A percentile compares a stretch with the other conserved stretches of the same genome.
phyloP scores from a whole-genome alignment of 2,888 invertebrate genomes.

The Nematopogon swammerdamellus region DNA sequence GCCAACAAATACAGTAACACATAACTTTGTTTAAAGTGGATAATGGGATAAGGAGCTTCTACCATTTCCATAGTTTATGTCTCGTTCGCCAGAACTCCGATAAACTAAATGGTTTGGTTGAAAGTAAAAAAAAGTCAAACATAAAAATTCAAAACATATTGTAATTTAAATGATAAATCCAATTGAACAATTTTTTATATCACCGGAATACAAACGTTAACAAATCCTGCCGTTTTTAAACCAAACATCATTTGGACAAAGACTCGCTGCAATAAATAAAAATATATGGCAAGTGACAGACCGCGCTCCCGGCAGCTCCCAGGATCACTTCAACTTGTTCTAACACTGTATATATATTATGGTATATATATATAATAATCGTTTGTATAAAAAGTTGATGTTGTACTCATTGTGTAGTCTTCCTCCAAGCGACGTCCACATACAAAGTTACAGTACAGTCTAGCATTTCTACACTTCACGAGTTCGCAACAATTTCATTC shows the following conservation, averaged over 20 bases:
- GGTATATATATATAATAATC: background rate
- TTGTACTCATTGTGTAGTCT: conserved; percentile 13
- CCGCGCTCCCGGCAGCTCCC: too few relatives aligned
- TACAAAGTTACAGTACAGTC: conserved; percentile 36
- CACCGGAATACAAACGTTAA: background rate
- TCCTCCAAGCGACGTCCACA: conserved; percentile 36
- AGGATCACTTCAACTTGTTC: too few relatives aligned
- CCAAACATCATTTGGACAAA: background rate
- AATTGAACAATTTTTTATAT: background rate
- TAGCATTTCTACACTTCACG: conserved; percentile 53
- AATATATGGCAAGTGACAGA: background rate
- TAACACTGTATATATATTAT: background rate
- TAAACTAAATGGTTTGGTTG: too few relatives aligned
- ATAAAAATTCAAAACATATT: background rate
- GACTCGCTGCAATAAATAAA: background rate
- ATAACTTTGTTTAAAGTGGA: too few relatives aligned
- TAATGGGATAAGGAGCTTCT: too few relatives aligned
- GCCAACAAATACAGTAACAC: too few relatives aligned
- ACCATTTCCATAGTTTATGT: too few relatives aligned
- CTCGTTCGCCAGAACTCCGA: too few relatives aligned
- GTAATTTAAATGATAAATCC: background rate
- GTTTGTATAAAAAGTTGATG: background rate
- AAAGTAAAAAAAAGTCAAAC: too few relatives aligned
- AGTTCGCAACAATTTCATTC: conserved; percentile 41
- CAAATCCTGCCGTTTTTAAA: background rate